A percentile compares a stretch with the other conserved stretches of the same genome.
Conservation (phyloP, 2,797 vertebrate genomes). For the Clarias pachynema region DNA sequence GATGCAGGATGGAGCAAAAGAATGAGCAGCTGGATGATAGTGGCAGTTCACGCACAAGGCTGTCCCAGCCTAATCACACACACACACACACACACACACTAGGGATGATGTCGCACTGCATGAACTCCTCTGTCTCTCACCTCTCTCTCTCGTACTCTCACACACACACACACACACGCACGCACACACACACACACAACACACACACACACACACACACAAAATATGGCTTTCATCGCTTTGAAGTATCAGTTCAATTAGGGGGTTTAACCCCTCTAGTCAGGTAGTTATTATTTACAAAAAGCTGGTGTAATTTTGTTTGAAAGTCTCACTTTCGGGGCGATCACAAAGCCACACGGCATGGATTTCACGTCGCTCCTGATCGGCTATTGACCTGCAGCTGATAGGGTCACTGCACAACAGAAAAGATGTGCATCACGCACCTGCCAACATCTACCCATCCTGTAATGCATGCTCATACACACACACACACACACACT, state of each 20-base stretch:
- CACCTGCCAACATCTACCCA: slow-evolving; percentile 61
- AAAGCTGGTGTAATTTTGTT: slow-evolving; percentile 92
- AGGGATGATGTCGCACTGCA: slow-evolving; percentile 58
- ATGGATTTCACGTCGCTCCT: slow-evolving; percentile 83
- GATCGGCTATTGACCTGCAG: slow-evolving; percentile 84
- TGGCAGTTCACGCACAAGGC: slow-evolving; percentile 80
- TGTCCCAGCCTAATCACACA: slow-evolving; percentile 71
- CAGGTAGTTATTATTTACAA: slow-evolving; percentile 98
- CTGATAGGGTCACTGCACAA: slow-evolving; percentile 85
- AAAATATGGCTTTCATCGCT: slow-evolving; percentile 92
- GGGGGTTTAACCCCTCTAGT: slow-evolving; percentile 96
- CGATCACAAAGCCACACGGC: slow-evolving; percentile 83
- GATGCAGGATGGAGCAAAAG: slow-evolving; percentile 52
- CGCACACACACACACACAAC: slow-evolving; percentile 11
- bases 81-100: slow-evolving; percentile 29
- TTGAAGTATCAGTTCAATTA: slow-evolving; percentile 99
- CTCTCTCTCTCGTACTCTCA: slow-evolving; percentile 57
- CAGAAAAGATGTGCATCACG: slow-evolving; percentile 74
- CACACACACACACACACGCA: slow-evolving; percentile 20
- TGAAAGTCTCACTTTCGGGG: slow-evolving; percentile 86
- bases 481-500: slow-evolving; percentile 35
- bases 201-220: slow-evolving; percentile 36
- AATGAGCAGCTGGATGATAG: slow-evolving; percentile 83
- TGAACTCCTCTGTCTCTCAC: slow-evolving; percentile 74
- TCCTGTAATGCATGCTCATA: slow-evolving; percentile 20